These are phyloP conservation scores for Brachionus paranguensis DNA, from an alignment of 1,140 invertebrate genomes.

Conservation along the genomic window DNA sequence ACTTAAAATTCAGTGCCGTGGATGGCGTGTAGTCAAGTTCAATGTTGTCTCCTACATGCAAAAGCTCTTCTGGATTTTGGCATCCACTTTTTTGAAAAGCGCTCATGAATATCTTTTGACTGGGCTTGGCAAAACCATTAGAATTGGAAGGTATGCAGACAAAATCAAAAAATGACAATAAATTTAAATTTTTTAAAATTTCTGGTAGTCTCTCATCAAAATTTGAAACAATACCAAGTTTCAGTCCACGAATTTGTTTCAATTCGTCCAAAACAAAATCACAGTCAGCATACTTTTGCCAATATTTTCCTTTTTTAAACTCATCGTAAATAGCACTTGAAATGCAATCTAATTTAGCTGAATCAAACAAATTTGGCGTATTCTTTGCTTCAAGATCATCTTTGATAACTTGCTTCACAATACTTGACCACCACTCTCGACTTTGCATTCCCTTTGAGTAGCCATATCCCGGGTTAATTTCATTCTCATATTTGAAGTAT, in stretches of 20 bases:
- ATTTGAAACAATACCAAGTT: constrained; percentile 15
- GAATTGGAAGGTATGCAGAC: background rate
- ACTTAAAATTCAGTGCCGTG: background rate
- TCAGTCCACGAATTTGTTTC: background rate
- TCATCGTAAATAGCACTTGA: background rate
- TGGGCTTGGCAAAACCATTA: background rate
- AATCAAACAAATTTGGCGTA: background rate
- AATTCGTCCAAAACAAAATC: background rate
- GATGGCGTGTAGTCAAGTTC: background rate
- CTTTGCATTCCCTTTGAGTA: background rate
- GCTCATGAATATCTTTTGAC: background rate
- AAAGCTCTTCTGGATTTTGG: background rate
- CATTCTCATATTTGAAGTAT: background rate
- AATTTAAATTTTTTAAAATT: constrained; percentile 23
- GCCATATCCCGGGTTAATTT: background rate
- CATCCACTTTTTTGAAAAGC: background rate
- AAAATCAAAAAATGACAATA: constrained; percentile 28
- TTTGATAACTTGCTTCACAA: background rate
- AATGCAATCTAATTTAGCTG: background rate
- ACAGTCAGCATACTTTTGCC: constrained; percentile 16
- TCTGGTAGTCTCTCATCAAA: constrained; percentile 16
- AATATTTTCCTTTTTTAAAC: background rate
- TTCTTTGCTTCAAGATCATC: background rate
- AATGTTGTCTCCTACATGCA: constrained; percentile 16
- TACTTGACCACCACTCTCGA: background rate